Conservation (phyloP, 2,888 invertebrate species). For the Stictocephala bisonia region DNA sequence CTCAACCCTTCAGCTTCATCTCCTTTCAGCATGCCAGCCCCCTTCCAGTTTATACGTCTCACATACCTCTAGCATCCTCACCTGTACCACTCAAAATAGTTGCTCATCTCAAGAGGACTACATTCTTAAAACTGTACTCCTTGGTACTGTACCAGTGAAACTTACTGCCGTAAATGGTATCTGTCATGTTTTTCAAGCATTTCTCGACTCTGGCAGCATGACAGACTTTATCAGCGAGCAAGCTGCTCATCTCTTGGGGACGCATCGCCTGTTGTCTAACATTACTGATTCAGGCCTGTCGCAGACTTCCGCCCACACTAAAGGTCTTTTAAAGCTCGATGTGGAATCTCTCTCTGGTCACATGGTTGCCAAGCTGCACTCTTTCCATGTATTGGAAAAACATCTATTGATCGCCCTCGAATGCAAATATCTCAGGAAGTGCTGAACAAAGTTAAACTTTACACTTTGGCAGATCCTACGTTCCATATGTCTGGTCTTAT, state of each 20-base stretch:
- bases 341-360: not conserved
- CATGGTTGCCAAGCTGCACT: not conserved
- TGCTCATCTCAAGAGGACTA: too few relatives aligned
- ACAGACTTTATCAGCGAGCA: not conserved
- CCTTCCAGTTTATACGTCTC: not conserved
- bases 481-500: not conserved
- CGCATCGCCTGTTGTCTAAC: not conserved
- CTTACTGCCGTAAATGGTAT: not conserved
- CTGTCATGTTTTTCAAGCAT: not conserved
- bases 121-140: not conserved
- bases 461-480: not conserved
- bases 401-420: not conserved
- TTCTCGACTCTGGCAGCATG: conserved; percentile 8
- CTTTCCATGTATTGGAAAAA: conserved; percentile 2
- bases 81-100: too few relatives aligned
- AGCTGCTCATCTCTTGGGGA: not conserved
- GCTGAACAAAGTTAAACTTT: not conserved
- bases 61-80: not conserved
- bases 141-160: not conserved
- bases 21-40: too few relatives aligned
- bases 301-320: not conserved
- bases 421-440: not conserved
- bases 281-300: not conserved
- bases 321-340: not conserved
- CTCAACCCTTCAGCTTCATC: too few relatives aligned